Evolutionary conservation across 1,140 invertebrate genomes (phyloP).

Genomic region (Brachionus koreanus): DNA sequence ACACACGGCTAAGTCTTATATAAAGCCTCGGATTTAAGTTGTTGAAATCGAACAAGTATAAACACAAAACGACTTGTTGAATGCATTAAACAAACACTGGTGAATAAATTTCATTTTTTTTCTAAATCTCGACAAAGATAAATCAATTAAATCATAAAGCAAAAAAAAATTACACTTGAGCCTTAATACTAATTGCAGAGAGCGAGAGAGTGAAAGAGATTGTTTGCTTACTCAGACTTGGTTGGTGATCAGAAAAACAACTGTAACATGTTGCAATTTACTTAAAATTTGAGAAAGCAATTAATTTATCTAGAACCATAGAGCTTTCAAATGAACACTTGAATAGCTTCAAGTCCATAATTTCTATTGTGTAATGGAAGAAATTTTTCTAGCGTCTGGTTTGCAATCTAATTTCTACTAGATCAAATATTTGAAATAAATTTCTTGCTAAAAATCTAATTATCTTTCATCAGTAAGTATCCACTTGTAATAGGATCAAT

Average conservation of each 20-base stretch:
- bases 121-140: background rate
- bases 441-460: background rate
- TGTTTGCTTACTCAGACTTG: background rate
- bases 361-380: background rate
- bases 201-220: background rate
- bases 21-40: background rate
- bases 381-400: background rate
- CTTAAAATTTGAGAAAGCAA: background rate
- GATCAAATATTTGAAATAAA: conserved; percentile 1
- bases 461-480: background rate
- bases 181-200: background rate
- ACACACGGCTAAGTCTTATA: background rate
- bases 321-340: background rate
- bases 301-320: background rate
- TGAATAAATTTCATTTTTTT: background rate
- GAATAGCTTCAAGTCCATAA: background rate
- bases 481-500: background rate
- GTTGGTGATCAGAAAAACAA: background rate
- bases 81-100: background rate
- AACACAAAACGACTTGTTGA: background rate
- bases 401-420: background rate
- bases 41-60: background rate
- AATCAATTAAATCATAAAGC: background rate
- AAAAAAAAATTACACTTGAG: background rate
- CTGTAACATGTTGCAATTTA: background rate